Percentiles rank a stretch among this genome's conserved stretches.
Evolutionary conservation across 2,797 vertebrate genomes (phyloP).

Genomic region (Sparidentex hasta): DNA sequence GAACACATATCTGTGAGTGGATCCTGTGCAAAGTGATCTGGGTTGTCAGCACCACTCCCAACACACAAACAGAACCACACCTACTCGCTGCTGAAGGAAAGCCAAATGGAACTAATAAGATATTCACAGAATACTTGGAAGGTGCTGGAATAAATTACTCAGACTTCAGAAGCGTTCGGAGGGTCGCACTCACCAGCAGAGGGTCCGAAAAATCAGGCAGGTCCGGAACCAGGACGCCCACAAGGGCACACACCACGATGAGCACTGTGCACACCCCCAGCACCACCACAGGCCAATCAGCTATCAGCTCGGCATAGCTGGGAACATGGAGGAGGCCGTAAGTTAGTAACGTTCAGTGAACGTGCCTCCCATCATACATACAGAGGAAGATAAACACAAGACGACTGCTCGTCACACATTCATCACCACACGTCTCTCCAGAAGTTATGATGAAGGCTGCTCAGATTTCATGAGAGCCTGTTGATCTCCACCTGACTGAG

Average conservation of each 20-base stretch:
- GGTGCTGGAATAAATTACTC: too few relatives aligned
- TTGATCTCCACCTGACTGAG: background rate
- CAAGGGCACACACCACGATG: conserved; percentile 95
- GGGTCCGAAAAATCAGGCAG: conserved; percentile 98
- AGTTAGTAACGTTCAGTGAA: background rate
- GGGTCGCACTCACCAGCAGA: conserved; percentile 95
- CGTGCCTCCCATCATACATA: background rate
- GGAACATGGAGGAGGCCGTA: conserved; percentile 8
- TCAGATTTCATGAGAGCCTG: background rate
- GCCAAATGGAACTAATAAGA: background rate
- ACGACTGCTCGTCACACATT: background rate
- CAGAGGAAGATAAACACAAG: background rate
- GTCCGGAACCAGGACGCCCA: conserved; percentile 95
- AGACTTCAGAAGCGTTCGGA: too few relatives aligned
- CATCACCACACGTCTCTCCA: background rate
- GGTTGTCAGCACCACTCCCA: background rate
- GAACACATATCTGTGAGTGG: background rate
- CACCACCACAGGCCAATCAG: conserved; percentile 98
- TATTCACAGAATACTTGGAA: background rate
- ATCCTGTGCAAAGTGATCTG: conserved; percentile 10
- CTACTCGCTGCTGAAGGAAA: conserved; percentile 2
- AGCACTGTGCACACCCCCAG: conserved; percentile 96
- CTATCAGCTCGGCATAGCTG: conserved; percentile 96
- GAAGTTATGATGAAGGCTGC: too few relatives aligned
- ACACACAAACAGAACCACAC: conserved; percentile 20